Percentiles rank a stretch among this genome's conserved stretches.
Evolutionary conservation across 2,797 vertebrate genomes (phyloP).

Genomic region (Orestias chungarensis): DNA sequence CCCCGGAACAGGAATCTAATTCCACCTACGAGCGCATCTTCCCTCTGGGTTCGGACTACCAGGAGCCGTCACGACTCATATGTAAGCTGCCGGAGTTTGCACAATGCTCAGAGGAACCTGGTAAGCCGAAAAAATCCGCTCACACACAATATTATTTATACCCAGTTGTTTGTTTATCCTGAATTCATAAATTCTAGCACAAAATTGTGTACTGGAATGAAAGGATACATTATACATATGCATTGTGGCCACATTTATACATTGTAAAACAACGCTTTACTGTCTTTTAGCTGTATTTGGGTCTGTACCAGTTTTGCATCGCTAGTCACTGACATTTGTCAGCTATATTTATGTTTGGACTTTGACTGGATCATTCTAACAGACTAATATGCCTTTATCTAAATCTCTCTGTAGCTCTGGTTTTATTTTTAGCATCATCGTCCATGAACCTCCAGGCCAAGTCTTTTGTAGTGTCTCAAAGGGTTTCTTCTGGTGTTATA

Average conservation of each 20-base stretch:
- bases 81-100: conserved; percentile 92
- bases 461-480: neutral
- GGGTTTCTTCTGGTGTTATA: neutral
- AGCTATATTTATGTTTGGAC: neutral
- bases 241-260: too few species aligned
- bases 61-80: conserved; percentile 93
- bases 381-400: neutral
- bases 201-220: neutral
- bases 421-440: neutral
- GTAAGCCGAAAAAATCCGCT: conserved; percentile 71
- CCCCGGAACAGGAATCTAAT: conserved; percentile 90
- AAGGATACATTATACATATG: neutral
- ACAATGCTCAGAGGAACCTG: conserved; percentile 84
- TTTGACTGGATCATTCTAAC: neutral
- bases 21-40: conserved; percentile 97
- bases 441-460: neutral
- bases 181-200: neutral
- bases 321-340: neutral
- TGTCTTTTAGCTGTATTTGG: neutral
- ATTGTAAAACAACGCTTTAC: neutral
- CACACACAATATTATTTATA: neutral
- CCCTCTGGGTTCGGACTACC: conserved; percentile 93
- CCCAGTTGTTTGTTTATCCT: neutral
- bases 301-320: neutral
- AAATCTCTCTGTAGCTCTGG: neutral